Conservation (phyloP, 1,140 invertebrate species). For the Varroa destructor region DNA sequence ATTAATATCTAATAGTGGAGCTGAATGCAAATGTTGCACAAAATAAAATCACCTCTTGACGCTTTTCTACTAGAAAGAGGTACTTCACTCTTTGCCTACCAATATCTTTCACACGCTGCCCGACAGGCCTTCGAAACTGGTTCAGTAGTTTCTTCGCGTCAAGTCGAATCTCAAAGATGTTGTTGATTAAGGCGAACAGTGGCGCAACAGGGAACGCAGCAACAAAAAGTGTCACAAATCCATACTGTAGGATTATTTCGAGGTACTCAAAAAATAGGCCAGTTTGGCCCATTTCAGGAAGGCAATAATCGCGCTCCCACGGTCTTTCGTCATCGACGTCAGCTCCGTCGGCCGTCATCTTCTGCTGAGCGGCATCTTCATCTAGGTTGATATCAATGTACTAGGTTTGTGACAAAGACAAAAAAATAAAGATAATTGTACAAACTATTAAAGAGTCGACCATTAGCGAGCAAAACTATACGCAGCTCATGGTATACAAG, state of each 20-base stretch:
- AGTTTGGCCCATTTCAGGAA: slow-evolving; percentile 72
- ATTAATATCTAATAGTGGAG: slow-evolving; percentile 27
- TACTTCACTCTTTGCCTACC: slow-evolving; percentile 41
- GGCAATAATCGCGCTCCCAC: slow-evolving; percentile 80
- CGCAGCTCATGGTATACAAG: too few species aligned
- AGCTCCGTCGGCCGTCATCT: slow-evolving; percentile 22
- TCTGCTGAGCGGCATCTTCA: slow-evolving; percentile 25
- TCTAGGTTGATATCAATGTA: slow-evolving; percentile 30
- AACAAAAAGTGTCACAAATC: slow-evolving; percentile 78
- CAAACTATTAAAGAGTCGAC: neutral
- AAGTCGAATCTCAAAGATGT: slow-evolving; percentile 72
- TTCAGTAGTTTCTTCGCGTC: slow-evolving; percentile 74
- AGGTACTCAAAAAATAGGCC: slow-evolving; percentile 91
- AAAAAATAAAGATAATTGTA: slow-evolving; percentile 28
- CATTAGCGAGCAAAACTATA: too few species aligned
- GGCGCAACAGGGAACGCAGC: slow-evolving; percentile 76
- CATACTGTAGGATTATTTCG: slow-evolving; percentile 90
- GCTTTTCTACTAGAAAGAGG: too few species aligned
- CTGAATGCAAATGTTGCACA: neutral
- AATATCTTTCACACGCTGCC: slow-evolving; percentile 67
- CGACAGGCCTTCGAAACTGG: slow-evolving; percentile 67
- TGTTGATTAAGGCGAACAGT: slow-evolving; percentile 69
- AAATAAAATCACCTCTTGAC: neutral
- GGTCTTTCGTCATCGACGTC: slow-evolving; percentile 42
- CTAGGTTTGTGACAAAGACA: slow-evolving; percentile 30